Evolutionary conservation across 2,797 vertebrate genomes (phyloP), one percentile per base, ranked within the genome.

Genomic region (Schizopygopsis pylzovi): DNA sequence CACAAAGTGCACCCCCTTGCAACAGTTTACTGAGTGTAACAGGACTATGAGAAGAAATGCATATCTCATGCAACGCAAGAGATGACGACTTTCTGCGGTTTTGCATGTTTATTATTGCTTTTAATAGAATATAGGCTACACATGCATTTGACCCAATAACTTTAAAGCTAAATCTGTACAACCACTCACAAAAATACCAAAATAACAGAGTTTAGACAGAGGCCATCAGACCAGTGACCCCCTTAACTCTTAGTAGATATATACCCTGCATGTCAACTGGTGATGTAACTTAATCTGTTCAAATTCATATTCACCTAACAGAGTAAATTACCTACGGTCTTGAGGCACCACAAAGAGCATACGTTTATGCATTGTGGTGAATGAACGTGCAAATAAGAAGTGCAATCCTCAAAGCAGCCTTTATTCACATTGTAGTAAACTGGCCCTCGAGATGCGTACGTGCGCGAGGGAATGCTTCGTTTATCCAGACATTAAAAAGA

Each of bases 61-160:
- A 84, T 59, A 72, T 61, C 54, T 33, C 56, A 41, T 56, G 22
- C 56, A 77, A 39, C 6, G 28, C 20, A 39, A 49, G 20, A 39
- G 16, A 68, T n/a, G 6, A 52, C 0, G 1, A n/a, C 28, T 79
- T 22, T 2, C 33, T 20, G 79, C 6, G 8, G 28, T 68, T 22
- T n/a, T 9, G 18, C 43, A 4, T 1, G 3, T 20, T 43, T 37
- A 9, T 67, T 67, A 11, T 67, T 13, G 22, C 41, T 49, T 45
- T 45, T 11, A 45, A 11, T 45, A 45, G 9, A 73, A 65, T 76
- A 83, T 61, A 43, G 28, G 41, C 43, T 37, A 70, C 37, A 13
- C 25, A 20, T 73, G 28, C 18, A 54, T 85, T 79, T 87, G 47
- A 78, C 61, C 52, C 52, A 54, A 61, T 77, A 43, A 45, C 80